phyloP scores from a whole-genome alignment of 2,797 vertebrate species.

The Chloroceryle amazona region DNA sequence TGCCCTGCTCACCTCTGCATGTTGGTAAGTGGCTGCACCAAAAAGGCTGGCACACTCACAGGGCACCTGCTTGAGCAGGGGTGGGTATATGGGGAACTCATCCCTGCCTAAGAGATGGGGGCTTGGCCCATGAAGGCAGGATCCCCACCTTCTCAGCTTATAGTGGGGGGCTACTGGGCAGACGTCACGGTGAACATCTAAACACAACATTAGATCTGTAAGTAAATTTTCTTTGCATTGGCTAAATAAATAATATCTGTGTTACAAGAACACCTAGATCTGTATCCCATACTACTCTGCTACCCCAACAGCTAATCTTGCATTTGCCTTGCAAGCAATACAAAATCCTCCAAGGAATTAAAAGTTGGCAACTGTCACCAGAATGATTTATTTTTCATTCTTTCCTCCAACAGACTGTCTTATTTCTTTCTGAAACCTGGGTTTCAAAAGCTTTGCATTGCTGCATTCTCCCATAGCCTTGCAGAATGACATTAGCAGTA shows the following conservation, averaged over 20 bases:
- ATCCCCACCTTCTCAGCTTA: neutral
- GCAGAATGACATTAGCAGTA: neutral
- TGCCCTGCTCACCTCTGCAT: neutral
- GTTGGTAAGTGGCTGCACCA: neutral
- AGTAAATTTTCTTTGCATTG: conserved; percentile 17
- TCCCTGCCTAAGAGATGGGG: neutral
- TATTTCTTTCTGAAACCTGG: conserved; percentile 1
- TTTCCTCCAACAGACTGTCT: neutral
- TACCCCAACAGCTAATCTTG: conserved; percentile 21
- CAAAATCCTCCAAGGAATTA: conserved; percentile 51
- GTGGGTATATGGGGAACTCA: neutral
- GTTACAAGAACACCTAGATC: conserved; percentile 10
- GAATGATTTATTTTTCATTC: conserved; percentile 50
- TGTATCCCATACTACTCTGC: neutral
- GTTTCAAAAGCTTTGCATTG: neutral
- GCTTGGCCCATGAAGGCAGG: neutral
- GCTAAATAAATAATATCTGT: conserved; percentile 54
- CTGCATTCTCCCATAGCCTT: neutral
- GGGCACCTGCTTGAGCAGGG: neutral
- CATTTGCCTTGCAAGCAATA: conserved; percentile 57
- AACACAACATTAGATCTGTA: neutral
- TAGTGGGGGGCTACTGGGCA: neutral
- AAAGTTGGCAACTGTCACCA: conserved; percentile 37
- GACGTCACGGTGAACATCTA: neutral
- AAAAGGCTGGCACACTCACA: accelerated